These are phyloP conservation scores for Catostomus latipinnis DNA, from an alignment of 2,797 vertebrate genomes.

Conservation along the genomic window DNA sequence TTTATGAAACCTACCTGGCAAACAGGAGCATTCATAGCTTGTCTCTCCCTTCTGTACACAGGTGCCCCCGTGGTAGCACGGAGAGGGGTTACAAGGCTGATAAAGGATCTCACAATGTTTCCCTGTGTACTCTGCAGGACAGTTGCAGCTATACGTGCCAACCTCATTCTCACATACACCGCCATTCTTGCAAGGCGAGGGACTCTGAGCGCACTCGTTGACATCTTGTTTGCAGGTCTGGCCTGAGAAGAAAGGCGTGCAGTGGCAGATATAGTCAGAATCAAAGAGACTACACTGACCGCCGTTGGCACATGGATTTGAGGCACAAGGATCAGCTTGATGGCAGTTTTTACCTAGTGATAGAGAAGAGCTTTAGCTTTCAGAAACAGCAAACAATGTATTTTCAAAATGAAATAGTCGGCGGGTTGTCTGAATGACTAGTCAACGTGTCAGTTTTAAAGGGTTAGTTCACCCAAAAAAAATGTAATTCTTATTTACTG, in stretches of 20 bases:
- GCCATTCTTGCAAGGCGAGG: conserved; percentile 81
- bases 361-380: not conserved
- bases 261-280: conserved; percentile 84
- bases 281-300: conserved; percentile 87
- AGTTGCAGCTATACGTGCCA: conserved; percentile 87
- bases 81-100: conserved; percentile 89
- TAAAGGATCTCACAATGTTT: conserved; percentile 88
- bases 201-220: conserved; percentile 85
- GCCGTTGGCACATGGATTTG: conserved; percentile 91
- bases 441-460: no score
- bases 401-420: no score
- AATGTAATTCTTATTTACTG: no score
- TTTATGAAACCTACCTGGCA: conserved; percentile 81
- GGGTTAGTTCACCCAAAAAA: no score
- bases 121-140: conserved; percentile 83
- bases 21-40: conserved; percentile 88
- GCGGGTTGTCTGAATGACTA: no score
- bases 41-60: conserved; percentile 87
- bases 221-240: conserved; percentile 89
- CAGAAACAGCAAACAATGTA: no score
- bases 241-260: conserved; percentile 85
- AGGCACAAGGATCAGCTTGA: conserved; percentile 91
- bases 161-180: conserved; percentile 87
- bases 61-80: conserved; percentile 86
- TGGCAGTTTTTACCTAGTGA: conserved; percentile 87